Base-by-base conservation (phyloP, 1,140 invertebrate genomes). In the Temnothorax longispinosus region DNA sequence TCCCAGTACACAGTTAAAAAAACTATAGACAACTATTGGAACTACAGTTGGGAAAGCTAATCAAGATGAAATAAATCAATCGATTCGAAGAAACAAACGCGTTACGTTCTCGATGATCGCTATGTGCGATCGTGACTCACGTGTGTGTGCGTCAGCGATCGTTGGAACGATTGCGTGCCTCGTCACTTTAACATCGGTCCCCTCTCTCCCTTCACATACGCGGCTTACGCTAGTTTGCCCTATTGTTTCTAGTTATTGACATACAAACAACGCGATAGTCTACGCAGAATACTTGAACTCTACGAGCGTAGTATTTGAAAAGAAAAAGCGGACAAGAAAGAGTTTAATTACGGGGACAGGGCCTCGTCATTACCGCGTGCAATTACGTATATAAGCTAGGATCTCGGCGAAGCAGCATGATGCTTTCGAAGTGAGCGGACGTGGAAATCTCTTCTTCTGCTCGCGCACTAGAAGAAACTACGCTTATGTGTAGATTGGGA, bases 401-500 rank as follows among this genome's bases (percentile, higher is more conserved):
- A 44, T 21, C 32, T 35, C 52, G 7, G 54, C 65, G 27, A 56
- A 27, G 44, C 21, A 62, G 50, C 41, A 1, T 47, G 65, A 84
- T 50, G 47, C 35, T 47, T 35, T 74, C 15, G 18, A 54, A 54
- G 18, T 32, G 58, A 77, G 27, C 75, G 41, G 21, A 76, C 35
- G 15, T 75, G 74, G 38, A 58, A 77, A 77, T 35, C 41, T 62
- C 75, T 71, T 76, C 27, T 50, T 41, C 35, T 38, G 50, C 60
- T 78, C 76, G 76, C 78, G 69, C 56, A 74, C 62, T 47, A 58
- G 35, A 56, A 71, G 72, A 54, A 71, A 81, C 35, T 62, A 87
- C 38, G 80, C 88, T 90, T 91, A 60, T 78, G 82, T 87, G 88
- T 85, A 89, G 67, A 89, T 91, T 74, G 47, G 44, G 8, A 81